Conservation (phyloP, 2,888 invertebrate genomes). For the Ariolimax columbianus region DNA sequence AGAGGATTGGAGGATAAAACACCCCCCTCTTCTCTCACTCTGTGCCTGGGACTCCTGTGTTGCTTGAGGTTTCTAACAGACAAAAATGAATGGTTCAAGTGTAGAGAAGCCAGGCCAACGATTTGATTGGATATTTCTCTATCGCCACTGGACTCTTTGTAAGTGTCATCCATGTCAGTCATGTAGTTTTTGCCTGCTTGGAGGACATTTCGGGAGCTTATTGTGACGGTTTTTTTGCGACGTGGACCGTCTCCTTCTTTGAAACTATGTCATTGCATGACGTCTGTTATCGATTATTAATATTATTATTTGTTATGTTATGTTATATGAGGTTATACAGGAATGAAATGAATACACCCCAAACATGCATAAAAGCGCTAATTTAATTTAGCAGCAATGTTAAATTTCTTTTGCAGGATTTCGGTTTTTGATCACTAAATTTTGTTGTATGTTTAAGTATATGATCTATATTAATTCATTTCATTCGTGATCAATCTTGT, state of each 20-base stretch:
- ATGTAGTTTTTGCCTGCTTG: not conserved
- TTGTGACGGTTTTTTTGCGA: not conserved
- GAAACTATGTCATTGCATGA: not conserved
- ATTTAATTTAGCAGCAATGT: too few relatives aligned
- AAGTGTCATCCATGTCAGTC: not conserved
- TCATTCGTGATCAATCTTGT: too few relatives aligned
- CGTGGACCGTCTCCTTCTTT: not conserved
- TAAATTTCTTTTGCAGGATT: too few relatives aligned
- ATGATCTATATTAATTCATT: too few relatives aligned
- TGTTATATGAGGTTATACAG: too few relatives aligned
- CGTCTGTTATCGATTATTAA: too few relatives aligned
- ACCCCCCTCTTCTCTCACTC: not conserved
- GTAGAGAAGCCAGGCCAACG: slow-evolving; percentile 30
- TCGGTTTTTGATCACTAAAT: too few relatives aligned
- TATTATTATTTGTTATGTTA: too few relatives aligned
- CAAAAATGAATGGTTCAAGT: slow-evolving; percentile 6
- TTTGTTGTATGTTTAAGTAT: too few relatives aligned
- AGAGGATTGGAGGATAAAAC: not conserved
- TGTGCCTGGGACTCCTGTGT: not conserved
- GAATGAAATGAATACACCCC: too few relatives aligned
- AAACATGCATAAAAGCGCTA: too few relatives aligned
- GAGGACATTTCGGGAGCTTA: not conserved
- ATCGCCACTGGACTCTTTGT: not conserved
- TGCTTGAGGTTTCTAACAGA: slow-evolving; percentile 11
- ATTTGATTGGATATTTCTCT: slow-evolving; percentile 28